These are phyloP conservation scores for Delia radicum DNA, from an alignment of 1,140 invertebrate genomes.

Conservation along the genomic window DNA sequence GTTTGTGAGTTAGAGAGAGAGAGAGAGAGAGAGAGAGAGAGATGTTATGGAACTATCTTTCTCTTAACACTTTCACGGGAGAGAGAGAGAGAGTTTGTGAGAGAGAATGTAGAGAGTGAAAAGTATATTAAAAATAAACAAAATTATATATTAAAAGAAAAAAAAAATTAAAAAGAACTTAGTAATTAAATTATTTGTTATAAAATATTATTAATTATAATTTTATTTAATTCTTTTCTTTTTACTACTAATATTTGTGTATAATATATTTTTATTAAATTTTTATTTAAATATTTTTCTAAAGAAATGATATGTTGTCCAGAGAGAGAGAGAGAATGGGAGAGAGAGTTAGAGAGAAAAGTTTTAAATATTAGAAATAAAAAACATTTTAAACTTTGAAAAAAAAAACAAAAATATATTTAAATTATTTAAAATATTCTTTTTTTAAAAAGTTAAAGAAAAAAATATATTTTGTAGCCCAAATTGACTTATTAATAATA, in stretches of 20 bases:
- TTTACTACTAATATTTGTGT: conserved; percentile 2
- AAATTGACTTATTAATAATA: conserved; percentile 10
- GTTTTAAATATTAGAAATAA: too few species aligned
- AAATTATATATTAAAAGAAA: background rate
- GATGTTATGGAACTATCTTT: background rate
- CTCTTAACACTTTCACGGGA: background rate
- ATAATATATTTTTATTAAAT: conserved; percentile 19
- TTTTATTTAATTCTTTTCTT: background rate
- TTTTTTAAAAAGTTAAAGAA: background rate
- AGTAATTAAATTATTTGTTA: background rate
- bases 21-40: background rate
- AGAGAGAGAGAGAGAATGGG: background rate
- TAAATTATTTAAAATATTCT: background rate
- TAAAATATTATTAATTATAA: background rate
- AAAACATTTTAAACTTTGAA: too few species aligned
- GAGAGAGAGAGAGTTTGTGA: background rate
- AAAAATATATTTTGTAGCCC: too few species aligned
- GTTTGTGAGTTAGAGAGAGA: background rate
- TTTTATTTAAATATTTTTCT: conserved; percentile 21
- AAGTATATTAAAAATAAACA: background rate
- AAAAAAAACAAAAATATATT: too few species aligned
- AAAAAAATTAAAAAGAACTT: background rate
- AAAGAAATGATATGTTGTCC: conserved; percentile 19
- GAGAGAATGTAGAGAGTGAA: background rate
- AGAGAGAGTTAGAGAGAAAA: background rate